Conservation (phyloP, 2,888 invertebrate species). For the Glomeris marginata region DNA sequence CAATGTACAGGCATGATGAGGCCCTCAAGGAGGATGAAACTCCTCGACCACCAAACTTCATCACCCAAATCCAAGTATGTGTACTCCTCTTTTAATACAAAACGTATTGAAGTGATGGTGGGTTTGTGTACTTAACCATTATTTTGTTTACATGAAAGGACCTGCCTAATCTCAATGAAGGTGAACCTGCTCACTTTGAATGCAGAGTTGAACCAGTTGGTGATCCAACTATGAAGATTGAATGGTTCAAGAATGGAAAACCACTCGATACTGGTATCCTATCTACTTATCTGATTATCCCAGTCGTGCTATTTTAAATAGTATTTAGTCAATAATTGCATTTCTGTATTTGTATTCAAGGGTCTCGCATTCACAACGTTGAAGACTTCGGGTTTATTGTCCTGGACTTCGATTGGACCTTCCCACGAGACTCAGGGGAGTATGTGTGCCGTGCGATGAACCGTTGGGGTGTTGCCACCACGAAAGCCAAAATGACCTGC, state of each 20-base stretch:
- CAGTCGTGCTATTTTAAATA: too few species aligned
- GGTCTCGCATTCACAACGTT: conserved; percentile 82
- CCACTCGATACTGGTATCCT: conserved; percentile 76
- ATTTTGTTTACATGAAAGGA: conserved; percentile 28
- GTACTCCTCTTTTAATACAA: conserved; percentile 64
- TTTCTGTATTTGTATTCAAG: conserved; percentile 11
- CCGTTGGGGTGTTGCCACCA: conserved; percentile 84
- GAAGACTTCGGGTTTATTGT: conserved; percentile 93
- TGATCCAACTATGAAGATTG: conserved; percentile 88
- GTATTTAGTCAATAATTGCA: neutral
- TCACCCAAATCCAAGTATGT: conserved; percentile 64
- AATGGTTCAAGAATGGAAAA: conserved; percentile 91
- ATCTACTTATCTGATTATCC: too few species aligned
- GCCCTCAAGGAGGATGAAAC: conserved; percentile 53
- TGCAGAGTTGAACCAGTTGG: conserved; percentile 93
- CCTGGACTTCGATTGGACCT: conserved; percentile 77
- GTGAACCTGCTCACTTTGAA: conserved; percentile 91
- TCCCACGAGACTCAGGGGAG: conserved; percentile 78
- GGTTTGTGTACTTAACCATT: conserved; percentile 45
- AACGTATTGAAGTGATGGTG: conserved; percentile 55
- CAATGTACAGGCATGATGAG: conserved; percentile 40
- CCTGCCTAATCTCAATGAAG: conserved; percentile 61
- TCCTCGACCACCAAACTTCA: conserved; percentile 78
- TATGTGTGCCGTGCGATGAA: conserved; percentile 87
- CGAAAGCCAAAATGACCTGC: conserved; percentile 72